These are phyloP conservation scores for Alloplasta piceator DNA, from an alignment of 2,888 invertebrate genomes.

Conservation along the genomic window DNA sequence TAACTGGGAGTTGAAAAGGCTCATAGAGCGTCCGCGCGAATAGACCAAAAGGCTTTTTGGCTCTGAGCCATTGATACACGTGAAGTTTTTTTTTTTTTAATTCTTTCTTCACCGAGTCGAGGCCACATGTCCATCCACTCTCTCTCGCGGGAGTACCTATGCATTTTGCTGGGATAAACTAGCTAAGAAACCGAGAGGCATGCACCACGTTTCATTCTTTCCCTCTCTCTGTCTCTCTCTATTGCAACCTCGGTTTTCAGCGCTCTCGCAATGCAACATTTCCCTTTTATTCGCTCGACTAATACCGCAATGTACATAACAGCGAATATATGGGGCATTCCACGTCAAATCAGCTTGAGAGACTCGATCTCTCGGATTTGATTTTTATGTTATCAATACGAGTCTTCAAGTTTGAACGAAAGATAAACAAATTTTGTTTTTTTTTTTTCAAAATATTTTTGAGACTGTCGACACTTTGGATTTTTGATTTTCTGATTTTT, in stretches of 20 bases:
- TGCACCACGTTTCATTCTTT: slow-evolving; percentile 51
- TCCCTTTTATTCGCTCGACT: slow-evolving; percentile 57
- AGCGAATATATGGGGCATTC: slow-evolving; percentile 1
- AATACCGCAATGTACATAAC: slow-evolving; percentile 16
- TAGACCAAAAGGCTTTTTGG: too few species aligned
- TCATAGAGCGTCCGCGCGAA: too few species aligned
- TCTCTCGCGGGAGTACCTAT: slow-evolving; percentile 44
- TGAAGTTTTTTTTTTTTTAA: slow-evolving; percentile 3
- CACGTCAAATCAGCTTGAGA: too few species aligned
- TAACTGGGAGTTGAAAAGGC: too few species aligned
- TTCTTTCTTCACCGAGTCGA: slow-evolving; percentile 42
- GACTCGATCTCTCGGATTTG: too few species aligned
- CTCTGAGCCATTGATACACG: background rate
- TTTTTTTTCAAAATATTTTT: too few species aligned
- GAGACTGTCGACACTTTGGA: too few species aligned
- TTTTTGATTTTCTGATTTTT: too few species aligned
- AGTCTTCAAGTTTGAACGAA: too few species aligned
- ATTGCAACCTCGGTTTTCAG: slow-evolving; percentile 35
- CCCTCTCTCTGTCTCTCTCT: slow-evolving; percentile 9
- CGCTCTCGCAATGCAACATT: slow-evolving; percentile 55
- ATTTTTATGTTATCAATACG: too few species aligned
- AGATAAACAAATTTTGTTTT: too few species aligned
- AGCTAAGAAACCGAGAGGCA: slow-evolving; percentile 34
- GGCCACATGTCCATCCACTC: slow-evolving; percentile 61
- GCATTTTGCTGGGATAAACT: slow-evolving; percentile 45